Evolutionary conservation across 2,888 invertebrate genomes (phyloP).

Genomic region (Julus scanicus): DNA sequence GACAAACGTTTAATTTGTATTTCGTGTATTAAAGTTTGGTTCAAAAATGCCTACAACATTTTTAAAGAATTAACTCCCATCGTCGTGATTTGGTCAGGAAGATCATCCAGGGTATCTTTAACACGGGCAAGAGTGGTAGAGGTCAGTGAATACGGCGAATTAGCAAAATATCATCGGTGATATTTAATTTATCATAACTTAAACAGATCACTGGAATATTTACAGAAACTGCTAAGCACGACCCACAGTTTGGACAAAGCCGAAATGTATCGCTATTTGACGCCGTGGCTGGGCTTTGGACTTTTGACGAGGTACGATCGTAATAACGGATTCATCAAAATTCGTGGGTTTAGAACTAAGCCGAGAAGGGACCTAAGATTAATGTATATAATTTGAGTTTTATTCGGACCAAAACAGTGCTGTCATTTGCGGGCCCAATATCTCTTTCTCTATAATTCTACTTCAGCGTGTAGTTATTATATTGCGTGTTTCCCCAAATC

Average conservation of each 20-base stretch:
- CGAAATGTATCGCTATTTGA: conserved; percentile 3
- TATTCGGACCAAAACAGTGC: too few relatives aligned
- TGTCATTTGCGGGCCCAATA: too few relatives aligned
- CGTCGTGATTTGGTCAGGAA: background rate
- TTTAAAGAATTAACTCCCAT: background rate
- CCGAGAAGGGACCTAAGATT: background rate
- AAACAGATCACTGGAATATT: background rate
- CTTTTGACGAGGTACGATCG: conserved; percentile 49
- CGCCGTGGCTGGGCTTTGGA: conserved; percentile 48
- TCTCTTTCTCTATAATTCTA: background rate
- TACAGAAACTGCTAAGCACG: conserved; percentile 46
- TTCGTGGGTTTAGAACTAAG: background rate
- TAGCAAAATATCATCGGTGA: background rate
- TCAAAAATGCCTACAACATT: background rate
- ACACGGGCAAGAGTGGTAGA: conserved; percentile 26
- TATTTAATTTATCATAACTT: background rate
- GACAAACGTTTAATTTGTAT: background rate
- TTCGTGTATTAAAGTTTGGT: background rate
- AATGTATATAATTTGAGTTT: background rate
- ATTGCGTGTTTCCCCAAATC: background rate
- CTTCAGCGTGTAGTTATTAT: background rate
- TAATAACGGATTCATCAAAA: background rate
- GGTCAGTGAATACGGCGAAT: background rate
- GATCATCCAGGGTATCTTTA: background rate
- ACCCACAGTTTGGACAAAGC: conserved; percentile 35